Evolutionary conservation across 2,888 invertebrate genomes (phyloP).

Genomic region (Hybos culiciformis): DNA sequence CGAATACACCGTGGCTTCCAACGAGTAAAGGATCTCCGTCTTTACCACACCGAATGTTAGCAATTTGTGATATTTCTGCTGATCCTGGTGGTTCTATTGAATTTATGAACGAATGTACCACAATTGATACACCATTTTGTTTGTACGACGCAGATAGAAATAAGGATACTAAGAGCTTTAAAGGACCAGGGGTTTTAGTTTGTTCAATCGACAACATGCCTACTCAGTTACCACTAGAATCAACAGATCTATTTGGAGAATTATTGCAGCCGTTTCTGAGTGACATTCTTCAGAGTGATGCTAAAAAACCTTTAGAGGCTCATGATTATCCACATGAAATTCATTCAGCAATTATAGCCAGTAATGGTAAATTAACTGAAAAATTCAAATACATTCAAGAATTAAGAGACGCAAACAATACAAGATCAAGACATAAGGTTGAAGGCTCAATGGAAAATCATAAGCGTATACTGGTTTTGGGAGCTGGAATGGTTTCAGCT

Average conservation of each 20-base stretch:
- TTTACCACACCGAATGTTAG: constrained; percentile 79
- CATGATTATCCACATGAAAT: constrained; percentile 49
- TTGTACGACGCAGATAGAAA: constrained; percentile 98
- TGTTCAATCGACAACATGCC: constrained; percentile 99
- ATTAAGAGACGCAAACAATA: constrained; percentile 54
- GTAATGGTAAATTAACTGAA: constrained; percentile 83
- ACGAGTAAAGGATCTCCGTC: constrained; percentile 77
- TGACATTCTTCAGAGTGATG: constrained; percentile 79
- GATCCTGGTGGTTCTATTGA: constrained; percentile 98
- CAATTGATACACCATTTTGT: constrained; percentile 97
- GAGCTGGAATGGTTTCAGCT: constrained; percentile 88
- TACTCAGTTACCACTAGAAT: constrained; percentile 91
- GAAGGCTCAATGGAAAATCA: constrained; percentile 46
- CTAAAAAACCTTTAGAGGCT: constrained; percentile 54
- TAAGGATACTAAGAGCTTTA: constrained; percentile 90
- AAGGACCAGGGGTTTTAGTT: constrained; percentile 94
- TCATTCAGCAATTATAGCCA: constrained; percentile 70
- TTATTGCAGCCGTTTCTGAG: constrained; percentile 75
- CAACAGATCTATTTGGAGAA: constrained; percentile 96
- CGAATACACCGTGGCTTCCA: constrained; percentile 86
- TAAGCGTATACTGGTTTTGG: constrained; percentile 74
- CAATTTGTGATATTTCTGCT: constrained; percentile 96
- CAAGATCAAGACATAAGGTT: constrained; percentile 55
- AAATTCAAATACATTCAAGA: constrained; percentile 92
- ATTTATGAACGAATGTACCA: constrained; percentile 99